phyloP scores from a whole-genome alignment of 2,888 invertebrate species.

The Meiosimyza platycephala region DNA sequence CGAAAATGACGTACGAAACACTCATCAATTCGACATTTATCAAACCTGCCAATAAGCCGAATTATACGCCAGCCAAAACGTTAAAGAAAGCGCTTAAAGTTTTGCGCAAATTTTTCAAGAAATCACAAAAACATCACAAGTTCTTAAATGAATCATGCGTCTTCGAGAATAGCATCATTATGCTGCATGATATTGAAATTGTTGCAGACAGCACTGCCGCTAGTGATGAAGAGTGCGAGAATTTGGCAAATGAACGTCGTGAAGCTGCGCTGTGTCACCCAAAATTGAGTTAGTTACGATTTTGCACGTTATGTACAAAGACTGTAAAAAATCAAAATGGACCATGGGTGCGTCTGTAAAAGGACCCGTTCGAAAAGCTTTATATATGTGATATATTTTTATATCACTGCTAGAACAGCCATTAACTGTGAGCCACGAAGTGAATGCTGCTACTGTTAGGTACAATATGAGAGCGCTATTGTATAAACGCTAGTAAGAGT shows the following conservation, averaged over 20 bases:
- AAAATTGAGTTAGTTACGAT: not conserved
- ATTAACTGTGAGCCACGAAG: constrained; percentile 11
- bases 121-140: constrained; percentile 35
- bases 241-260: constrained; percentile 49
- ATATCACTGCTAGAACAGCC: constrained; percentile 20
- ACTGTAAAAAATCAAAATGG: not conserved
- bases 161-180: constrained; percentile 6
- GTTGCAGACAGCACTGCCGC: constrained; percentile 32
- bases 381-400: constrained; percentile 29
- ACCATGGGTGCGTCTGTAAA: constrained; percentile 45
- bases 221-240: constrained; percentile 50
- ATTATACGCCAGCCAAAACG: constrained; percentile 46
- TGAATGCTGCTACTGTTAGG: constrained; percentile 8
- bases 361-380: constrained; percentile 36
- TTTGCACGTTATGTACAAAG: not conserved
- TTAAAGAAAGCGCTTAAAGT: constrained; percentile 52
- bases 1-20: constrained; percentile 55
- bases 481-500: too few species aligned
- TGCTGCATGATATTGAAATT: constrained; percentile 4
- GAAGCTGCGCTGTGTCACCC: constrained; percentile 40
- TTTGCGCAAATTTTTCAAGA: constrained; percentile 50
- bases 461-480: too few species aligned
- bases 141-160: constrained; percentile 31
- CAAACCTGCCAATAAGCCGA: constrained; percentile 45
- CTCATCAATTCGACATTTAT: constrained; percentile 45